Percentiles rank a stretch among this genome's conserved stretches.
phyloP scores from a whole-genome alignment of 1,140 invertebrate genomes.

The Geopemphigus sp. region DNA sequence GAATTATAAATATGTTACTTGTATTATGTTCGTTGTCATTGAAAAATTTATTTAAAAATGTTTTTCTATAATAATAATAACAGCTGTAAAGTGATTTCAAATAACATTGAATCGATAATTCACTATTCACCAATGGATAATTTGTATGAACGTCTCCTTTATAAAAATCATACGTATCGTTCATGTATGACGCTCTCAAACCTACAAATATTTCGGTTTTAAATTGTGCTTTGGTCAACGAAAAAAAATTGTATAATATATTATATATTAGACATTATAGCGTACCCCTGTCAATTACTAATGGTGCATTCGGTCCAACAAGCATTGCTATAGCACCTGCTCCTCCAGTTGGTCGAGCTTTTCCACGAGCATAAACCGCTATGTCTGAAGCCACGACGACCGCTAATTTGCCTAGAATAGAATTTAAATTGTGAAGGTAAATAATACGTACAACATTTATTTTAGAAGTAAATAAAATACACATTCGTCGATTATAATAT shows the following conservation, averaged over 20 bases:
- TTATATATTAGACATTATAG: not conserved
- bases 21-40: not conserved
- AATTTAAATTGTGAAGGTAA: not conserved
- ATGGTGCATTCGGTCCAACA: slow-evolving; percentile 86
- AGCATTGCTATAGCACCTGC: slow-evolving; percentile 96
- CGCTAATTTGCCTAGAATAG: slow-evolving; percentile 70
- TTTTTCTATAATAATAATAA: slow-evolving; percentile 80
- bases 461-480: too few species aligned
- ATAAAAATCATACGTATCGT: slow-evolving; percentile 97
- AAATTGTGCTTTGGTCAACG: not conserved
- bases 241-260: not conserved
- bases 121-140: slow-evolving; percentile 94
- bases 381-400: slow-evolving; percentile 93
- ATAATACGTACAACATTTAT: too few species aligned
- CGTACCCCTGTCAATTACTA: slow-evolving; percentile 77
- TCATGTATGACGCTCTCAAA: slow-evolving; percentile 81
- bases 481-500: not conserved
- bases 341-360: slow-evolving; percentile 92
- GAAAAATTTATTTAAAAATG: slow-evolving; percentile 57
- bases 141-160: slow-evolving; percentile 92
- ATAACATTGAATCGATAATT: slow-evolving; percentile 92
- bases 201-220: slow-evolving; percentile 54
- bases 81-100: slow-evolving; percentile 88
- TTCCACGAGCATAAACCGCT: slow-evolving; percentile 89
- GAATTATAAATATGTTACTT: not conserved